These are phyloP conservation scores for Troides helena DNA, from an alignment of 2,888 invertebrate genomes.

Conservation along the genomic window DNA sequence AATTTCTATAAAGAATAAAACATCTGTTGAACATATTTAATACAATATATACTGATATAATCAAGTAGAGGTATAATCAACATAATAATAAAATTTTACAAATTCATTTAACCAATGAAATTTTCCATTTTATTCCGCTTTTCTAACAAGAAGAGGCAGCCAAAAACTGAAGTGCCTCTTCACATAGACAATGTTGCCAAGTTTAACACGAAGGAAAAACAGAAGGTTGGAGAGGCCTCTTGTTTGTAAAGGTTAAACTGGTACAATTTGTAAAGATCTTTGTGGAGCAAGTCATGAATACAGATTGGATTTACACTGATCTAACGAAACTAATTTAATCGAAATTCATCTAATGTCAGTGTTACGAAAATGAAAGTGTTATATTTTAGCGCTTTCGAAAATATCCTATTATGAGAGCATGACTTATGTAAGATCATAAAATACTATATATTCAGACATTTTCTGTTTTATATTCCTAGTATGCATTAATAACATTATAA, in stretches of 20 bases:
- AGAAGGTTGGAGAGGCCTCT: constrained; percentile 40
- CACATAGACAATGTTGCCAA: constrained; percentile 37
- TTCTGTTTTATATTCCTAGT: too few species aligned
- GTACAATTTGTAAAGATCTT: constrained; percentile 42
- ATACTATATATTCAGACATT: background rate
- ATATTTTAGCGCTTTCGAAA: background rate
- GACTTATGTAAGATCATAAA: background rate
- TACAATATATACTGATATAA: too few species aligned
- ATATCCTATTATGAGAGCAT: background rate
- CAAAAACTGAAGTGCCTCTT: constrained; percentile 25
- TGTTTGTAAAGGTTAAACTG: constrained; percentile 51
- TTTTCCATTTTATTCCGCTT: constrained; percentile 1
- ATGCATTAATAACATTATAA: too few species aligned
- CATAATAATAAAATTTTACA: background rate
- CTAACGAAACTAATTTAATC: constrained; percentile 9
- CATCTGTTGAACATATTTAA: too few species aligned
- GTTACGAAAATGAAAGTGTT: background rate
- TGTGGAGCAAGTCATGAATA: constrained; percentile 28
- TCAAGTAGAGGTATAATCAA: too few species aligned
- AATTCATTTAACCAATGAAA: background rate
- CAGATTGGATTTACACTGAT: constrained; percentile 10
- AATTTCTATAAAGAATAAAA: too few species aligned
- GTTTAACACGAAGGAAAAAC: constrained; percentile 44
- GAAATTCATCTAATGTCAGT: background rate
- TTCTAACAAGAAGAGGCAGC: constrained; percentile 22